Percentiles rank a stretch among this genome's conserved stretches.
Evolutionary conservation across 1,140 invertebrate genomes (phyloP).

Genomic region (Thrips palmi): DNA sequence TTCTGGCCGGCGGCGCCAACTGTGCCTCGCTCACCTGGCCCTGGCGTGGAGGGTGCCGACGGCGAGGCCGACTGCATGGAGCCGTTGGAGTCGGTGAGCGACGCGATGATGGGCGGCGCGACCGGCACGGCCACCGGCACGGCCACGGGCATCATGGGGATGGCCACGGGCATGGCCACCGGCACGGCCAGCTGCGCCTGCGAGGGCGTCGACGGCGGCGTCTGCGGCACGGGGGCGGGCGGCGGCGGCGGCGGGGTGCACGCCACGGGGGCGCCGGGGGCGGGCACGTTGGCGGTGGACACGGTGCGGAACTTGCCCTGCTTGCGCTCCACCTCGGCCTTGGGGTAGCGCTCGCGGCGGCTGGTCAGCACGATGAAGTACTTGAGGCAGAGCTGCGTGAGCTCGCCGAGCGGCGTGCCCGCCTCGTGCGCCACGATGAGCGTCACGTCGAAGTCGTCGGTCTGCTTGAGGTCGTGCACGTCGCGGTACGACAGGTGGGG

Average conservation of each 20-base stretch:
- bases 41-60: too few species aligned
- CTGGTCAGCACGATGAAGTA: constrained; percentile 58
- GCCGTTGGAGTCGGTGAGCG: too few species aligned
- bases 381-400: constrained; percentile 38
- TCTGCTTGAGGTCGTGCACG: constrained; percentile 37
- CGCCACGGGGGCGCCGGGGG: constrained; percentile 18
- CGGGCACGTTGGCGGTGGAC: constrained; percentile 24
- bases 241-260: constrained; percentile 18
- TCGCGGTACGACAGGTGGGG: constrained; percentile 38
- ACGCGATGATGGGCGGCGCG: too few species aligned
- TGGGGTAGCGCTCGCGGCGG: constrained; percentile 48
- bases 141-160: too few species aligned
- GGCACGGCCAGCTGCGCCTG: too few species aligned
- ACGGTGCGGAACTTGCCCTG: constrained; percentile 44
- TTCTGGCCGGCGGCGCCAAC: too few species aligned
- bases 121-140: too few species aligned
- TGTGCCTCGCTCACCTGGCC: too few species aligned
- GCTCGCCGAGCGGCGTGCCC: constrained; percentile 22
- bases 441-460: constrained; percentile 49
- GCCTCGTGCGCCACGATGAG: constrained; percentile 41
- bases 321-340: constrained; percentile 39
- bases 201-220: too few species aligned
- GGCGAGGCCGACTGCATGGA: too few species aligned
- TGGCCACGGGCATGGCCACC: too few species aligned
- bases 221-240: too few species aligned